Conservation (phyloP, 2,113 vertebrate genomes). For the Chaenocephalus aceratus region DNA sequence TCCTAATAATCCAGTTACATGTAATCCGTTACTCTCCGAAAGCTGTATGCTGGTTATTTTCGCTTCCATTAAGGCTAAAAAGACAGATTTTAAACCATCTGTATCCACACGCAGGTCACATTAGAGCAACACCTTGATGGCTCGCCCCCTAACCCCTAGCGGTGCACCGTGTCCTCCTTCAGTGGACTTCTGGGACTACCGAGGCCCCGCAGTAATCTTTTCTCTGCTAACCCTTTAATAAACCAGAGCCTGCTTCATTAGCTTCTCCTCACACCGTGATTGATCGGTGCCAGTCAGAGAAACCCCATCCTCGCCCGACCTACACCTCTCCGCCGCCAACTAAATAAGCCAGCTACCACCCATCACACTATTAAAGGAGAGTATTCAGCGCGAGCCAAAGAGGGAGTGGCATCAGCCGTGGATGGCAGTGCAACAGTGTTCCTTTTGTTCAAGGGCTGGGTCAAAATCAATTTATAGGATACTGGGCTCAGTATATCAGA, state of each 20-base stretch:
- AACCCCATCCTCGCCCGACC: slow-evolving; percentile 85
- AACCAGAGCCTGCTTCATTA: slow-evolving; percentile 82
- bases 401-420: slow-evolving; percentile 89
- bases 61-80: not conserved
- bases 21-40: no score
- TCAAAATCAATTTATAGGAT: slow-evolving; percentile 80
- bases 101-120: slow-evolving; percentile 60
- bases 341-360: slow-evolving; percentile 85
- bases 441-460: slow-evolving; percentile 89
- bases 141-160: slow-evolving; percentile 58
- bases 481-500: slow-evolving; percentile 58
- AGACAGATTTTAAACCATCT: slow-evolving; percentile 31
- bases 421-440: slow-evolving; percentile 92
- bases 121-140: slow-evolving; percentile 72
- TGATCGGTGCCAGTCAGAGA: slow-evolving; percentile 94
- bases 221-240: slow-evolving; percentile 77
- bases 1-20: no score
- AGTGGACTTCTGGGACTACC: slow-evolving; percentile 62
- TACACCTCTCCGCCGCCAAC: slow-evolving; percentile 86
- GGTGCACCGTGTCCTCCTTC: slow-evolving; percentile 51
- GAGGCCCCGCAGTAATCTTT: slow-evolving; percentile 72
- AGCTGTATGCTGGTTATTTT: slow-evolving; percentile 23
- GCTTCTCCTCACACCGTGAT: slow-evolving; percentile 87
- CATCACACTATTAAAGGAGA: slow-evolving; percentile 90
- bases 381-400: slow-evolving; percentile 93